Evolutionary conservation across 2,888 invertebrate genomes (phyloP), one percentile per base, ranked within the genome.

Genomic region (Galerucella calmariensis): DNA sequence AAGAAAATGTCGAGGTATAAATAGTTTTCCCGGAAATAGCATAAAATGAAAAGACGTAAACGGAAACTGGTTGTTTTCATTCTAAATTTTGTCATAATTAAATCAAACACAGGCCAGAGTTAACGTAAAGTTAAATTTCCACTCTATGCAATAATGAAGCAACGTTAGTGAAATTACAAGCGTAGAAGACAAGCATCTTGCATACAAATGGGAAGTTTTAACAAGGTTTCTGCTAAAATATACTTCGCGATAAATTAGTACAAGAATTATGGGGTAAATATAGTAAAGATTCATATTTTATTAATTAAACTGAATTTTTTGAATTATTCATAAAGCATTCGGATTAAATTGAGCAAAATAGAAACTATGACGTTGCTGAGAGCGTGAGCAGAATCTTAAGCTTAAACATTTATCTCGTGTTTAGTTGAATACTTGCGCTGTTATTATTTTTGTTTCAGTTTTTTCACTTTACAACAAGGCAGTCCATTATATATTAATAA

Each of bases 141-240:
- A 72, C 61, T 76, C 51, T 66, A 69, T 72, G 69, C 75, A 71
- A 74, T 75, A 77, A 77, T 77, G 83, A 84, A 84, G 82, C 80
- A 79, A 79, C 81, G 79, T 81, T 83, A 82, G 83, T 83, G 82
- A 83, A 85, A 83, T 85, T 83, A 84, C 81, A 81, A 82, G 81
- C 82, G 80, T 80, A 79, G 81, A 79, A 77, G 77, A 74, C 75
- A 76, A 76, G 77, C 83, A 82, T 81, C 82, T 83, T 81, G 85
- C 83, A 85, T 85, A 84, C 83, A 84, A 84, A 85, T 85, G 66
- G 46, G 66, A 63, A 74, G 62, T 69, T 74, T 66, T 69, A 56
- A 73, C 73, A 68, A 69, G 20, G 56, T 69, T 65, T 59, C 46
- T 27, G 35, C 66, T 72, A 61, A 41, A 67, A 72, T 72, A 72